Base-by-base conservation (phyloP, 2,888 invertebrate species). In the Neocrepidodera transversa region DNA sequence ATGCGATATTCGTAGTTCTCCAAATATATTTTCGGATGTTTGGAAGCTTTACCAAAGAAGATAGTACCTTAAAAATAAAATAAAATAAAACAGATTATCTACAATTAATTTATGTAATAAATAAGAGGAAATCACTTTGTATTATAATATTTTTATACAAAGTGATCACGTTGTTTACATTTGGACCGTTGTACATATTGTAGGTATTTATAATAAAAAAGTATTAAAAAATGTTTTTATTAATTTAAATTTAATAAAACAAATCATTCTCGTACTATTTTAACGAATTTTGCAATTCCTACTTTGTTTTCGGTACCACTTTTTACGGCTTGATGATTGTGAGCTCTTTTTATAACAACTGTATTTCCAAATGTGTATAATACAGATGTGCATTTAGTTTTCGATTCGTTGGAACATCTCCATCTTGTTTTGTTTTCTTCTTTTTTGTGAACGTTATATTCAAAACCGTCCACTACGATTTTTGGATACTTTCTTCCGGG, bases 401-500 rank as follows among this genome's bases (percentile, higher is more conserved):
- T 60, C 5, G 49, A 58, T 48, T 69, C 66, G 16, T 62, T 52
- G 8, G 62, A 63, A 36, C 72, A 72, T 14, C 71, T 57, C 72
- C 71, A 72, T 58, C 70, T 61, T 5, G 70, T 72, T 45, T 50
- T 65, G n/a, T 58, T 52, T 1, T 13, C 42, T 32, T 64, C 62
- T 54, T 60, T 57, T 47, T 62, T 70, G 53, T 64, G 67, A 2
- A 73, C 62, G 20, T 60, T 66, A 51, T 68, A 72, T 35, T 71
- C 69, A 57, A 65, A 67, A 32, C 68, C 58, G 17, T 72, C 68
- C 20, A 72, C 35, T 20, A 65, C 60, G 11, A 73, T 62, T 47
- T 63, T 67, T 16, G 71, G 71, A 48, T 73, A 58, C 58, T 71
- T 74, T 48, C 68, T 61, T 2, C 71, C 72, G 36, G 66, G 69